A percentile compares a stretch with the other conserved stretches of the same genome.
Conservation (phyloP, 2,797 vertebrate species). For the Sphenopsis melanotis region DNA sequence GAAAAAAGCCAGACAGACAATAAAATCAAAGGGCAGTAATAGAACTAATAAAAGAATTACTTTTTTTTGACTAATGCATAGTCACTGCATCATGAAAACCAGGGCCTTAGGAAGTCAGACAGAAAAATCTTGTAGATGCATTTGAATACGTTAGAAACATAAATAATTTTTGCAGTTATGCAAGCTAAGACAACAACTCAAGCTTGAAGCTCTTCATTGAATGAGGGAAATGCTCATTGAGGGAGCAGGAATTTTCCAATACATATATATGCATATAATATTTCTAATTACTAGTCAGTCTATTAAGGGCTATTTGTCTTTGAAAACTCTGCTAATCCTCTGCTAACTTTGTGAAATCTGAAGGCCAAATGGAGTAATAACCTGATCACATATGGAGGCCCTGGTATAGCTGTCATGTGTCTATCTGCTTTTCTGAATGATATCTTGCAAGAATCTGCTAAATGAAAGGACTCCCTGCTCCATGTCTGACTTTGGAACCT, state of each 20-base stretch:
- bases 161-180: not conserved
- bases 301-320: not conserved
- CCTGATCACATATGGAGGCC: not conserved
- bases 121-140: not conserved
- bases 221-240: not conserved
- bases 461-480: not conserved
- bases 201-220: slow-evolving; percentile 1
- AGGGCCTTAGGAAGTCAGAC: not conserved
- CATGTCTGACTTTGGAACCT: not conserved
- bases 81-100: not conserved
- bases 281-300: not conserved
- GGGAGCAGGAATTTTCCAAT: not conserved
- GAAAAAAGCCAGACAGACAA: not conserved
- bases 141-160: not conserved
- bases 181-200: not conserved
- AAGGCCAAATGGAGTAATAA: not conserved
- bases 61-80: not conserved
- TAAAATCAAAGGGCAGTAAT: not conserved
- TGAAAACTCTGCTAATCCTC: not conserved
- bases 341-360: not conserved
- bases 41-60: not conserved
- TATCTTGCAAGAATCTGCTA: not conserved
- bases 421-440: not conserved
- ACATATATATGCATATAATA: not conserved
- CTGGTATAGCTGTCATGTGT: not conserved